Evolutionary conservation across 2,113 vertebrate species (phyloP), one percentile per base, ranked within the genome.

Genomic region (Actenoides hombroni): DNA sequence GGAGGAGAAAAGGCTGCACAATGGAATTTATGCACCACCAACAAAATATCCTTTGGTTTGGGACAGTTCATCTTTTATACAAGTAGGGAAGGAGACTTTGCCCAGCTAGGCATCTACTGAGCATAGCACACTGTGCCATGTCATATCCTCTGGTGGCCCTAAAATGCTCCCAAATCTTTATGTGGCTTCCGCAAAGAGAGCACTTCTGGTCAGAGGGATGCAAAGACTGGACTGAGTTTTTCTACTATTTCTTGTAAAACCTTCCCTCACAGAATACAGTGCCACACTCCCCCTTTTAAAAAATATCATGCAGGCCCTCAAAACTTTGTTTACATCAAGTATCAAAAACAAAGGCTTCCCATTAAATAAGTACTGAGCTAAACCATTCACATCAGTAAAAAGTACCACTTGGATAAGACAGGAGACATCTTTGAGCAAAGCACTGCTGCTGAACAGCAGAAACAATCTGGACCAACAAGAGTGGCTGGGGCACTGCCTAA

Each of bases 11-110:
- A 37, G 6, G 2, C 19, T 84, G 13, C 2, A 6, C 16, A 42
- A 16, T 0, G 54, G 57, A 76, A 40, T 19, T 10, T 31, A 23
- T 31, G 17, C 33, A 51, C 28, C 0, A 1, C 6, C 1, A 1
- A 12, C 24, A 54, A 94, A 31, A 42, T 3, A 61, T 12, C 57
- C 26, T 76, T 60, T 20, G 25, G 10, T 39, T 81, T 53, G 42
- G 10, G 28, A n/a, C 11, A 51, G 28, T 8, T 53, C 23, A 17
- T 33, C 2, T 0, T 13, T 29, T 25, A 26, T 10, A 37, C 3
- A 35, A 57, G 28, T 63, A 7, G 11, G 9, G 23, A 70, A 76
- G 19, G 19, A 76, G 26, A 16, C 31, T 23, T 71, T 76, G 51
- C 26, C 10, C 31, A n/a, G 12, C 10, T 10, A 48, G 39, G 16